Evolutionary conservation across 2,888 invertebrate species (phyloP).

Genomic region (Macroteleia sp.): DNA sequence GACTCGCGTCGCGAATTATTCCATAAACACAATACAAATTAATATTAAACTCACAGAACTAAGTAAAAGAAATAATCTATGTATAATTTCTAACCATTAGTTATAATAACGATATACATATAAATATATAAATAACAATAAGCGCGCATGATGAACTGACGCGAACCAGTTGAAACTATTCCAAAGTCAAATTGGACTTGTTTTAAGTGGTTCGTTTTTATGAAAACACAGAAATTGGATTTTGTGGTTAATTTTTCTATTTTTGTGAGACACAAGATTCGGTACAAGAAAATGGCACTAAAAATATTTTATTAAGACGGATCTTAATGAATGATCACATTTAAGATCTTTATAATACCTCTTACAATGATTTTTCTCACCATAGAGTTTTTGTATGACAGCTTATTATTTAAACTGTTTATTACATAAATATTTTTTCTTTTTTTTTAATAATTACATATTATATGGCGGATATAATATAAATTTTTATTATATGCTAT

Average conservation of each 20-base stretch:
- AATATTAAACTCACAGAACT: conserved; percentile 60
- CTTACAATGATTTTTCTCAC: no score
- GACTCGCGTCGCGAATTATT: conserved; percentile 61
- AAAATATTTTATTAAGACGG: no score
- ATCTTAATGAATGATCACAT: no score
- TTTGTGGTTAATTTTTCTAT: not conserved
- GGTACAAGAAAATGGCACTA: no score
- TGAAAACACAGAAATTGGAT: conserved; percentile 14
- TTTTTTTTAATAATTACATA: no score
- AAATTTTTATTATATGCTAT: no score
- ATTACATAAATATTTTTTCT: no score
- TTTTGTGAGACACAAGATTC: no score
- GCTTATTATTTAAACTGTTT: no score
- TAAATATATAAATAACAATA: conserved; percentile 49
- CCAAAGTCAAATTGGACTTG: not conserved
- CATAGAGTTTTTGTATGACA: no score
- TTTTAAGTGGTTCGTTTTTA: not conserved
- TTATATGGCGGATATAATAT: no score
- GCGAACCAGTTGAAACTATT: conserved; percentile 12
- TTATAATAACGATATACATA: conserved; percentile 55
- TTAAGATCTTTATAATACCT: no score
- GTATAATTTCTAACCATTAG: conserved; percentile 70
- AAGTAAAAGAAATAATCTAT: conserved; percentile 64
- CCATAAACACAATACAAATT: conserved; percentile 69
- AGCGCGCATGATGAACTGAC: conserved; percentile 14